Conservation (phyloP, 2,888 invertebrate genomes). For the Apeira syringaria region DNA sequence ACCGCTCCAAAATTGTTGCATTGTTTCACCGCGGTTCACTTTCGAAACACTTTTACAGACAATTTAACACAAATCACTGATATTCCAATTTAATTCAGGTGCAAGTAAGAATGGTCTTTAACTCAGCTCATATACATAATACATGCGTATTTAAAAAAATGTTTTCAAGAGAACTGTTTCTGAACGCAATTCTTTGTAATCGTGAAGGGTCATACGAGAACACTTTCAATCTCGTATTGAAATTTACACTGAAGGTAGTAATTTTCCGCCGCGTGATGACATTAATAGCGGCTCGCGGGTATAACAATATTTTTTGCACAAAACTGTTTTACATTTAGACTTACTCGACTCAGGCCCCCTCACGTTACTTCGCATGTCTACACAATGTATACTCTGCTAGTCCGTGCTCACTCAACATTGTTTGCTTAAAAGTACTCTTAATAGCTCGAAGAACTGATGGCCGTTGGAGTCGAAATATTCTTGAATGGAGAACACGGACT, state of each 20-base stretch:
- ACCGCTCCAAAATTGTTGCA: conserved; percentile 16
- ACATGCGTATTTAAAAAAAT: conserved; percentile 58
- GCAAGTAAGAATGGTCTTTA: conserved; percentile 55
- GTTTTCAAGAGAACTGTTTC: conserved; percentile 53
- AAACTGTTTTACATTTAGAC: conserved; percentile 59
- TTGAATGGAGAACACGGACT: too few relatives aligned
- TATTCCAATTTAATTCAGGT: conserved; percentile 53
- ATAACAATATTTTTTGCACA: conserved; percentile 66
- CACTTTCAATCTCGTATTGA: conserved; percentile 71
- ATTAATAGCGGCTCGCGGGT: conserved; percentile 63
- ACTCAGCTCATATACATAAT: conserved; percentile 60
- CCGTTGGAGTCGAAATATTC: too few relatives aligned
- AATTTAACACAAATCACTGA: conserved; percentile 62
- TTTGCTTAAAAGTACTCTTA: too few relatives aligned
- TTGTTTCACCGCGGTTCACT: conserved; percentile 32
- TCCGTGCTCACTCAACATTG: too few relatives aligned
- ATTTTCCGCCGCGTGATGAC: conserved; percentile 76
- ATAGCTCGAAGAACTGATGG: too few relatives aligned
- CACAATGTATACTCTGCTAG: too few relatives aligned
- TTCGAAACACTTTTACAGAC: conserved; percentile 58
- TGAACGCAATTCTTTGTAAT: conserved; percentile 54
- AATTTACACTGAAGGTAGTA: conserved; percentile 74
- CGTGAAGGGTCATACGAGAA: conserved; percentile 52
- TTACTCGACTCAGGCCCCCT: conserved; percentile 37
- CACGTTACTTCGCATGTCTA: conserved; percentile 56